Evolutionary conservation across 2,113 vertebrate species (phyloP).

Genomic region (Phaethon lepturus): DNA sequence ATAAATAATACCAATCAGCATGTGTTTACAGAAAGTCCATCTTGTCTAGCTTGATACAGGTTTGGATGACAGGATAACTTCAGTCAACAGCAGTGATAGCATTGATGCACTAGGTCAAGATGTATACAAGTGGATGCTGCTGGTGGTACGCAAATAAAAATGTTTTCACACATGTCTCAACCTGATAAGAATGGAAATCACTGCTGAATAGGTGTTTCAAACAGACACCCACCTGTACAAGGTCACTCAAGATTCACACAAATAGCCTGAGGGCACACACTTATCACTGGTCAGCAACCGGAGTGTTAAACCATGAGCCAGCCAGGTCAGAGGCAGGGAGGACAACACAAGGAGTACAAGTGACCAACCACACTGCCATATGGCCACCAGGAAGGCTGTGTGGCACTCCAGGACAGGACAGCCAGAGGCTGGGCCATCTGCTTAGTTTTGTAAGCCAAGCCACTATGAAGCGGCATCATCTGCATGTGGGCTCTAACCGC

Average conservation of each 20-base stretch:
- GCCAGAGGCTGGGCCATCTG: neutral
- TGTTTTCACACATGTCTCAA: accelerated
- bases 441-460: neutral
- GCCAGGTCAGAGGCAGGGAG: neutral
- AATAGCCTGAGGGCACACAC: neutral
- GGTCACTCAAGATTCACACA: neutral
- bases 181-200: neutral
- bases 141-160: neutral
- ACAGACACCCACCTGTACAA: neutral
- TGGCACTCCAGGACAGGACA: neutral
- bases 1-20: neutral
- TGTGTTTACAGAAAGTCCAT: neutral
- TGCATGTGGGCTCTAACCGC: accelerated
- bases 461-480: accelerated
- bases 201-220: neutral
- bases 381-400: neutral
- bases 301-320: neutral
- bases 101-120: neutral
- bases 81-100: neutral
- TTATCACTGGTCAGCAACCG: neutral
- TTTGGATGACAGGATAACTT: neutral
- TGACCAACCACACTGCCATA: neutral
- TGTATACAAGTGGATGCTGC: neutral
- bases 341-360: neutral
- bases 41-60: neutral